These are phyloP conservation scores for Parelbella ahira DNA, from an alignment of 2,888 invertebrate species.

Conservation along the genomic window DNA sequence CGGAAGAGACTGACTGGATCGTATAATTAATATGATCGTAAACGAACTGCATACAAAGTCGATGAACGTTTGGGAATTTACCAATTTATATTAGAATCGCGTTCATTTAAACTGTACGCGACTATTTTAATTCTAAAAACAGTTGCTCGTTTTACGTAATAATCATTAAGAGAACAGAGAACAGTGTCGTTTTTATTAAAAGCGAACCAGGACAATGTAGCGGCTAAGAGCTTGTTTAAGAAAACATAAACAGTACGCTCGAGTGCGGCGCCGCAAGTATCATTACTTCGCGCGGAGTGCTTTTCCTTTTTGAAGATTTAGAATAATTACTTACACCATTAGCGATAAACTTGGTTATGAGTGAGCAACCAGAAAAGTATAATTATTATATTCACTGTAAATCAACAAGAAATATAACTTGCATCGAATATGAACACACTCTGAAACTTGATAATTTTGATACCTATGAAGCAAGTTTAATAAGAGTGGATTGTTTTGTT, in stretches of 20 bases:
- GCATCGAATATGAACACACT: too few relatives aligned
- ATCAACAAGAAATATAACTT: too few relatives aligned
- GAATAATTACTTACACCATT: background rate
- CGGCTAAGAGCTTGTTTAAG: slow-evolving; percentile 5
- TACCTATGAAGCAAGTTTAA: too few relatives aligned
- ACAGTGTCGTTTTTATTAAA: slow-evolving; percentile 7
- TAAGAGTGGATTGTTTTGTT: too few relatives aligned
- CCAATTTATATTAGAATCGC: background rate
- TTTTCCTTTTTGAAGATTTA: slow-evolving; percentile 1
- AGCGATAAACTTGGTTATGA: background rate
- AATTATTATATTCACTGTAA: too few relatives aligned
- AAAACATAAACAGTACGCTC: slow-evolving; percentile 6
- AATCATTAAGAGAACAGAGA: slow-evolving; percentile 1
- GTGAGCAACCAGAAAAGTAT: too few relatives aligned
- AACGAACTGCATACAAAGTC: too few relatives aligned
- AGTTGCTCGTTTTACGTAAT: slow-evolving; percentile 4
- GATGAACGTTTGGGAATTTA: background rate
- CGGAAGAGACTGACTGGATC: too few relatives aligned
- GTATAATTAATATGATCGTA: too few relatives aligned
- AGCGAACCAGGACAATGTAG: slow-evolving; percentile 5
- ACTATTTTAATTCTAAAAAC: background rate
- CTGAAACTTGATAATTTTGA: too few relatives aligned
- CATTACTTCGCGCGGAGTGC: slow-evolving; percentile 1
- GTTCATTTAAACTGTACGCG: too few relatives aligned
- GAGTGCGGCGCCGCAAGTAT: background rate